Evolutionary conservation across 2,113 vertebrate genomes (phyloP).

Genomic region (Ptilorrhoa leucosticta): DNA sequence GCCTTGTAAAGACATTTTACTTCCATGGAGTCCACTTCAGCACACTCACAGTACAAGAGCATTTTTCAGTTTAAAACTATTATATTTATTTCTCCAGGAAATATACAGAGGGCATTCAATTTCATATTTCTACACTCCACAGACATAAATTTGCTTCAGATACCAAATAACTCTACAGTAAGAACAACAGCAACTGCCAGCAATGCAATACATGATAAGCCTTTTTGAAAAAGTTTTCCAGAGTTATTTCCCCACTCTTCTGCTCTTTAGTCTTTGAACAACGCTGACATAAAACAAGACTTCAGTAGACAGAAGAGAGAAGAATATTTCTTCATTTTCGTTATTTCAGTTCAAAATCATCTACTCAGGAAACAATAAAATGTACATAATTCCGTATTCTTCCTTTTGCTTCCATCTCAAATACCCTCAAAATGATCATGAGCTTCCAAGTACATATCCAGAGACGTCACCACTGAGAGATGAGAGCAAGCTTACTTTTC

Average conservation of each 20-base stretch:
- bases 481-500: neutral
- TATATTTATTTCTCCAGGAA: neutral
- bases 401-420: neutral
- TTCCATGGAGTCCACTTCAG: neutral
- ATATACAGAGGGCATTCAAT: neutral
- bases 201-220: neutral
- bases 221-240: neutral
- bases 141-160: neutral
- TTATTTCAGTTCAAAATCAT: neutral
- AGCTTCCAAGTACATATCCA: neutral
- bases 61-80: neutral
- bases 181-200: neutral
- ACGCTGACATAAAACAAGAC: neutral
- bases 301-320: neutral
- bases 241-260: neutral
- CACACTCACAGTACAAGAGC: neutral
- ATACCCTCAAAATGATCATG: neutral
- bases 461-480: neutral
- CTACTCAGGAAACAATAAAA: neutral
- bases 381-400: neutral
- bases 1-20: neutral
- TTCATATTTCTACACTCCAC: neutral
- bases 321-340: neutral
- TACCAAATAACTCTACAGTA: neutral
- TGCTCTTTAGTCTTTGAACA: neutral